Percentiles rank a stretch among this genome's conserved stretches.
phyloP scores from a whole-genome alignment of 2,888 invertebrate species.

The Drosophila anceps region DNA sequence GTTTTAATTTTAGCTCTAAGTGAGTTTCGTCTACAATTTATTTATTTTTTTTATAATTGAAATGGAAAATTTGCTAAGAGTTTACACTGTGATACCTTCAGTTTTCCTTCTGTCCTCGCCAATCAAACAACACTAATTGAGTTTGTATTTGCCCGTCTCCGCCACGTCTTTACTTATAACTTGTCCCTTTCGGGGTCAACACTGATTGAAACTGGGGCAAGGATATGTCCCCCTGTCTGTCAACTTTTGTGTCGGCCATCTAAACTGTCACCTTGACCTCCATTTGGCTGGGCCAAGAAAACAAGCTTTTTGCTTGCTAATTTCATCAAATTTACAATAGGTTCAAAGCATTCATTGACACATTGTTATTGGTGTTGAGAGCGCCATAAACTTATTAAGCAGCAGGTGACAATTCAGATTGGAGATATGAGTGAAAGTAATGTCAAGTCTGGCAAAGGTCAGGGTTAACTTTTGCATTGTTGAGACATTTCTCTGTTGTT shows the following conservation, averaged over 20 bases:
- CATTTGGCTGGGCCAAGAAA: constrained; percentile 7
- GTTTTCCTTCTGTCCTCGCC: neutral
- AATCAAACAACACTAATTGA: constrained; percentile 15
- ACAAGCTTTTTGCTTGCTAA: constrained; percentile 7
- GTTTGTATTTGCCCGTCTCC: neutral
- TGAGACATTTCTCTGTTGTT: neutral
- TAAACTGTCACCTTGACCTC: constrained; percentile 17
- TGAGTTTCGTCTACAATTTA: neutral
- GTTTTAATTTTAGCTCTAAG: constrained; percentile 11
- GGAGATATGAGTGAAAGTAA: neutral
- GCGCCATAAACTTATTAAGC: constrained; percentile 3
- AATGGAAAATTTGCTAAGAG: constrained; percentile 5
- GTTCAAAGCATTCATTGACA: constrained; percentile 23
- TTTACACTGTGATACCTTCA: neutral
- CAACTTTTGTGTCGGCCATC: constrained; percentile 19
- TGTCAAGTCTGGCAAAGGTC: neutral
- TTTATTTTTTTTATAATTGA: neutral
- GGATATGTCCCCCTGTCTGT: constrained; percentile 39
- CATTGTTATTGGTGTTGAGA: constrained; percentile 28
- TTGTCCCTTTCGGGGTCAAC: constrained; percentile 30
- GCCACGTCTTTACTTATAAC: neutral
- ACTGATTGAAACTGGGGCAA: constrained; percentile 51
- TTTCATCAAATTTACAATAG: constrained; percentile 7
- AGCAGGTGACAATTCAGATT: neutral
- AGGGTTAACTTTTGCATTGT: neutral